These are phyloP conservation scores for Pandemis corylana DNA, from an alignment of 2,888 invertebrate species.

Conservation along the genomic window DNA sequence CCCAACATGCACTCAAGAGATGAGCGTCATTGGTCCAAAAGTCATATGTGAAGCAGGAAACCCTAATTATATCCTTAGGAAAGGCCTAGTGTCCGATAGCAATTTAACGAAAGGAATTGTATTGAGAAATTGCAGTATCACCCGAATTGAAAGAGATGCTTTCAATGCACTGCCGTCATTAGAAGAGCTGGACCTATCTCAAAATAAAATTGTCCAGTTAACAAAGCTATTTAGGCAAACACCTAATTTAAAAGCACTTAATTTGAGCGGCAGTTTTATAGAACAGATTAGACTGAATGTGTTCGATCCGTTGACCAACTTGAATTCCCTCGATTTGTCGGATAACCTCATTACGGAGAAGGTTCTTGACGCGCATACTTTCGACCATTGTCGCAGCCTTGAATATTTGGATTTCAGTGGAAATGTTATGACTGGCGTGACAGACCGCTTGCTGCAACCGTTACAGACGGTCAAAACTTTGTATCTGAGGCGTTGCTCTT, in stretches of 20 bases:
- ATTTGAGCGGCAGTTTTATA: conserved; percentile 26
- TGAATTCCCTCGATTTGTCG: conserved; percentile 29
- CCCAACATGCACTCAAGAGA: conserved; percentile 6
- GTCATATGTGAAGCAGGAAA: conserved; percentile 22
- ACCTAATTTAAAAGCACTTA: conserved; percentile 28
- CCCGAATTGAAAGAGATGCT: conserved; percentile 15
- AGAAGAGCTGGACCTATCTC: conserved; percentile 30
- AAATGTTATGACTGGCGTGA: conserved; percentile 62
- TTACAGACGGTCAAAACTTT: conserved; percentile 55
- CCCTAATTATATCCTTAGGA: conserved; percentile 13
- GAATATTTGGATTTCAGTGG: conserved; percentile 61
- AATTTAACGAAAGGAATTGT: conserved; percentile 19
- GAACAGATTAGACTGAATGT: conserved; percentile 17
- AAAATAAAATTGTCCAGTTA: neutral
- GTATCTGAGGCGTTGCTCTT: conserved; percentile 59
- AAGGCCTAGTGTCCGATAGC: conserved; percentile 22
- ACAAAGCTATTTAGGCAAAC: conserved; percentile 14
- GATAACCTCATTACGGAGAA: conserved; percentile 57
- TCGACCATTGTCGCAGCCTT: conserved; percentile 55
- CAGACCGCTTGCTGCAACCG: conserved; percentile 51
- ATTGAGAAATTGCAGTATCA: conserved; percentile 28
- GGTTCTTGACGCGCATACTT: conserved; percentile 55
- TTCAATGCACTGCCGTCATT: conserved; percentile 23
- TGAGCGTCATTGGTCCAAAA: conserved; percentile 11
- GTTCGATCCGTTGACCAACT: conserved; percentile 16